These are phyloP conservation scores for Cepphus grylle DNA, from an alignment of 2,113 vertebrate genomes.

Conservation along the genomic window DNA sequence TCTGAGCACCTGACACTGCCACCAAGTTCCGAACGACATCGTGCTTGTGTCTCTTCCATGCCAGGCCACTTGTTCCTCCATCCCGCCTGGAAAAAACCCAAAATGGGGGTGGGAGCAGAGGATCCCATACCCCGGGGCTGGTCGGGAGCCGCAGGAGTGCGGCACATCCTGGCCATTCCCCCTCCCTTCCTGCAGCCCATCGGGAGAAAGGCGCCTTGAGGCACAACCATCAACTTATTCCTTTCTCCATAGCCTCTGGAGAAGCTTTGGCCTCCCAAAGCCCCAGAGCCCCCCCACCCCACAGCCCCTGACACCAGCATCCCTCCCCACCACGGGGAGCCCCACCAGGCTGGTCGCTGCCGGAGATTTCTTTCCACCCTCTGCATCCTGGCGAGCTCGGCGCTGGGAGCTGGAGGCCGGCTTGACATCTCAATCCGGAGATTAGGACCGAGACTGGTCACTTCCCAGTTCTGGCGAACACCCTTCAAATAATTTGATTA, in stretches of 20 bases:
- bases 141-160: not conserved
- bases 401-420: not conserved
- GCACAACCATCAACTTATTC: not conserved
- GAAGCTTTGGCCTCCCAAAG: not conserved
- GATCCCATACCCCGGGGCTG: not conserved
- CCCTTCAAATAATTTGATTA: conserved; percentile 56
- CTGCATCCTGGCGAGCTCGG: not conserved
- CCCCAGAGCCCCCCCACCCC: no score
- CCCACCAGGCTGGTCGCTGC: not conserved
- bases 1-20: accelerated
- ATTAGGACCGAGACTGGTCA: conserved; percentile 44
- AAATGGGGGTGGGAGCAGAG: not conserved
- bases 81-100: accelerated
- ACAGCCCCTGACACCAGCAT: not conserved
- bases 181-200: accelerated
- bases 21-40: not conserved
- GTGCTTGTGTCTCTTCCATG: not conserved
- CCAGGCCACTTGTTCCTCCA: not conserved
- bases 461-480: conserved; percentile 26
- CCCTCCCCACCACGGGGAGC: not conserved
- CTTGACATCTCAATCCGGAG: conserved; percentile 52
- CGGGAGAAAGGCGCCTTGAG: not conserved
- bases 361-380: not conserved
- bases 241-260: not conserved
- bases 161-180: not conserved